Percentiles rank a stretch among this genome's conserved stretches.
phyloP scores from a whole-genome alignment of 2,797 vertebrate species.

The Melanotaenia pygmaea region DNA sequence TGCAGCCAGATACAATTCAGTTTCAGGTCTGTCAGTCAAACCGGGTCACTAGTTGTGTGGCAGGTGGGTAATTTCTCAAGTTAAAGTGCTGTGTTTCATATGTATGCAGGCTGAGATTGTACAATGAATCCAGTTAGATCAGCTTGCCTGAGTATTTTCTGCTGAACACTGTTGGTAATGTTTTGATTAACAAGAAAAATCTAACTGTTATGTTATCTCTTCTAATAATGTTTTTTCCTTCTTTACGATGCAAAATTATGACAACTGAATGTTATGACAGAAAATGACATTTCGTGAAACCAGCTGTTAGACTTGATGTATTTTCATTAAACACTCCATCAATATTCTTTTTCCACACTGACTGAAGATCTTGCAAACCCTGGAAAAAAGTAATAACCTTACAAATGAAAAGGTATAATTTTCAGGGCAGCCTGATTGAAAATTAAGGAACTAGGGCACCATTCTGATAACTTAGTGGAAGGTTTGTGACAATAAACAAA shows the following conservation, averaged over 20 bases:
- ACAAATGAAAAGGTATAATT: slow-evolving; percentile 32
- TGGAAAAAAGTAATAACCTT: background rate
- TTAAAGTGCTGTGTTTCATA: background rate
- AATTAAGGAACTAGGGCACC: slow-evolving; percentile 13
- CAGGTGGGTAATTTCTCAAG: background rate
- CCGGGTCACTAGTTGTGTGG: background rate
- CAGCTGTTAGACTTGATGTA: background rate
- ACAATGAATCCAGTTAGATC: background rate
- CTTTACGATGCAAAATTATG: background rate
- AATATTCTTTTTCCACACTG: slow-evolving; percentile 5
- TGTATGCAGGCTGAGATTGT: background rate
- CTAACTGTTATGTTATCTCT: background rate
- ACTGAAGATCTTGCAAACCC: slow-evolving; percentile 7
- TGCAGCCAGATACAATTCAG: background rate
- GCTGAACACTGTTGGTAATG: background rate
- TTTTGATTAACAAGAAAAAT: background rate
- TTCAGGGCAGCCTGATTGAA: background rate
- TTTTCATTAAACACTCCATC: slow-evolving; percentile 18
- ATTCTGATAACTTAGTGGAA: background rate
- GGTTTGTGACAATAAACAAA: slow-evolving; percentile 26
- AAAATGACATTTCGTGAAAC: background rate
- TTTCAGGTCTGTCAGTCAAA: background rate
- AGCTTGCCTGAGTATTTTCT: background rate
- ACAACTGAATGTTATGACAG: background rate
- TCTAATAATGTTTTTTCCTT: background rate